Conservation (phyloP, 2,797 vertebrate species). For the Ibycter americanus region DNA sequence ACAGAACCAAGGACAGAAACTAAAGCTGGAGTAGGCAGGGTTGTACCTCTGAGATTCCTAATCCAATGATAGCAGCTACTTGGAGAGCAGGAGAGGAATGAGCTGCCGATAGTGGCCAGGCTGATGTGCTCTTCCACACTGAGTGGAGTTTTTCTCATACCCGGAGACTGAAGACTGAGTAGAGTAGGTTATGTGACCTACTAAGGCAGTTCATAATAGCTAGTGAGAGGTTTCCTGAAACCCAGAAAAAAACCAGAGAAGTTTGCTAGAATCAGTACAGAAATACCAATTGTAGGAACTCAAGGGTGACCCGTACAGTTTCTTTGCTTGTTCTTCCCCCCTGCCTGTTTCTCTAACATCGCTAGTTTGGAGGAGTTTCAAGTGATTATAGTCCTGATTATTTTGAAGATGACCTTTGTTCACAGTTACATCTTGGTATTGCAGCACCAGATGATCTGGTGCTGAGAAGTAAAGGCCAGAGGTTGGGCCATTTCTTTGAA, state of each 20-base stretch:
- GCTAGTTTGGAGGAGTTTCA: not conserved
- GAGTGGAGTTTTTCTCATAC: not conserved
- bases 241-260: not conserved
- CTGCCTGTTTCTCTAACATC: not conserved
- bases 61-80: not conserved
- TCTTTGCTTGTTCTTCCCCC: not conserved
- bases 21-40: not conserved
- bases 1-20: not conserved
- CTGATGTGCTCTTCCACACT: not conserved
- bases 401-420: not conserved
- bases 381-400: not conserved
- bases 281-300: not conserved
- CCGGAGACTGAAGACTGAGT: not conserved
- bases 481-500: not conserved
- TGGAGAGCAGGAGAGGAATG: not conserved
- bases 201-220: not conserved
- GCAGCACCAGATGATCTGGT: not conserved
- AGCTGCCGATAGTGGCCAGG: not conserved
- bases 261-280: not conserved
- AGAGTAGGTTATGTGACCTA: not conserved
- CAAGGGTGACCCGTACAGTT: not conserved
- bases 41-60: not conserved
- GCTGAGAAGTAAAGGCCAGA: not conserved
- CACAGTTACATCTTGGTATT: not conserved
- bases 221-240: not conserved